phyloP scores from a whole-genome alignment of 2,888 invertebrate species.

The Theretra japonica region DNA sequence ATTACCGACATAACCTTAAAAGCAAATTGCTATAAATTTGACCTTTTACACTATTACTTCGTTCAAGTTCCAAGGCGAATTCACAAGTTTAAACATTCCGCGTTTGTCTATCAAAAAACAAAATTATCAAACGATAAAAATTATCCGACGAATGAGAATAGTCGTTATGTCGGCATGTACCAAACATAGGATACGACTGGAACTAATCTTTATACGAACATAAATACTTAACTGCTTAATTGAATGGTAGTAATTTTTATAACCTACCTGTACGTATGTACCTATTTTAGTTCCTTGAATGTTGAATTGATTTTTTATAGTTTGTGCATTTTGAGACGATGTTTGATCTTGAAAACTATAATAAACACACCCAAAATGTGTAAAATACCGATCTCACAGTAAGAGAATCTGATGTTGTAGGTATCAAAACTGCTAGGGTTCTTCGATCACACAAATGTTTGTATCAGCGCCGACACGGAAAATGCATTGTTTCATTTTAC shows the following conservation, averaged over 20 bases:
- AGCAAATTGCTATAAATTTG: conserved; percentile 37
- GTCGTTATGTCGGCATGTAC: conserved; percentile 40
- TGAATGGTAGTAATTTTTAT: conserved; percentile 47
- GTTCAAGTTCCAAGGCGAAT: conserved; percentile 60
- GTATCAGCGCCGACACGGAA: no score
- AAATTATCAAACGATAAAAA: conserved; percentile 44
- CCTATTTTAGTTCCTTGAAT: conserved; percentile 21
- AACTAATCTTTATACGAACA: conserved; percentile 62
- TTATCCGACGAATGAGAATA: conserved; percentile 47
- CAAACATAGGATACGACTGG: conserved; percentile 53
- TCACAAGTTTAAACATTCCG: conserved; percentile 58
- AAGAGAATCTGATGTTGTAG: no score
- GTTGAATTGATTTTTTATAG: background rate
- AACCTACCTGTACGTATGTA: conserved; percentile 30
- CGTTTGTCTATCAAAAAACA: conserved; percentile 45
- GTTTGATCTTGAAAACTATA: no score
- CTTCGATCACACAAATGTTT: no score
- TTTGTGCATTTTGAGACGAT: background rate
- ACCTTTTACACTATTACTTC: conserved; percentile 51
- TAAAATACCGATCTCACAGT: no score
- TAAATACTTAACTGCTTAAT: conserved; percentile 53
- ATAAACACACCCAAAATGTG: no score
- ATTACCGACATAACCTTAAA: conserved; percentile 38
- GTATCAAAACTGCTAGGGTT: no score
- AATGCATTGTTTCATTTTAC: no score